Evolutionary conservation across 2,797 vertebrate genomes (phyloP).

Genomic region (Sebastes diploproa): DNA sequence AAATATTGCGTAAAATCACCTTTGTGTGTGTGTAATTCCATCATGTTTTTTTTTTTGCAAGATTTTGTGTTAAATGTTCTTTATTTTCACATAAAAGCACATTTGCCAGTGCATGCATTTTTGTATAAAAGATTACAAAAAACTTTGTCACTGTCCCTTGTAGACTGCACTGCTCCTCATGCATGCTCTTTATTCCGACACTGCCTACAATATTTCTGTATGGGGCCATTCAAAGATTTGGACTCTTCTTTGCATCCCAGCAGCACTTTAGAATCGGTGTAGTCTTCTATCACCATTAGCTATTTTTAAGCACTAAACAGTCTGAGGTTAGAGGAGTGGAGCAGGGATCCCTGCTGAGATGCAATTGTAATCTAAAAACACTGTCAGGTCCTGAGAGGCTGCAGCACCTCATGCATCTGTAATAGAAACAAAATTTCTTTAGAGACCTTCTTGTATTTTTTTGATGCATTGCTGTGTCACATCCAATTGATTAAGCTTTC

Average conservation of each 20-base stretch:
- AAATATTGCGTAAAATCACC: neutral
- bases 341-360: slow-evolving; percentile 61
- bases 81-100: neutral
- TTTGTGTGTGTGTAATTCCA: neutral
- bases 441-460: slow-evolving; percentile 41
- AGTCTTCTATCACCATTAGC: slow-evolving; percentile 41
- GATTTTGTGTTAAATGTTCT: neutral
- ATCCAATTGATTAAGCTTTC: slow-evolving; percentile 51
- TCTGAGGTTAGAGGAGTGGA: slow-evolving; percentile 52
- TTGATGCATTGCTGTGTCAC: slow-evolving; percentile 41
- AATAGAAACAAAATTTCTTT: slow-evolving; percentile 54
- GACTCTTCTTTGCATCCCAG: slow-evolving; percentile 29
- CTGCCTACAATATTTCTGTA: slow-evolving; percentile 10
- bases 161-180: neutral
- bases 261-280: slow-evolving; percentile 1
- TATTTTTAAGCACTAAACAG: slow-evolving; percentile 57
- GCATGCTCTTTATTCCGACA: neutral
- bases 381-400: slow-evolving; percentile 61
- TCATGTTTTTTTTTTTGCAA: neutral
- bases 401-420: slow-evolving; percentile 50
- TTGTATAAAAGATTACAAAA: neutral
- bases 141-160: slow-evolving; percentile 28
- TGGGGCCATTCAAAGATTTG: slow-evolving; percentile 20
- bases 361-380: slow-evolving; percentile 62
- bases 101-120: neutral